These are phyloP conservation scores for Esox niger DNA, from an alignment of 2,113 vertebrate genomes.

Conservation along the genomic window DNA sequence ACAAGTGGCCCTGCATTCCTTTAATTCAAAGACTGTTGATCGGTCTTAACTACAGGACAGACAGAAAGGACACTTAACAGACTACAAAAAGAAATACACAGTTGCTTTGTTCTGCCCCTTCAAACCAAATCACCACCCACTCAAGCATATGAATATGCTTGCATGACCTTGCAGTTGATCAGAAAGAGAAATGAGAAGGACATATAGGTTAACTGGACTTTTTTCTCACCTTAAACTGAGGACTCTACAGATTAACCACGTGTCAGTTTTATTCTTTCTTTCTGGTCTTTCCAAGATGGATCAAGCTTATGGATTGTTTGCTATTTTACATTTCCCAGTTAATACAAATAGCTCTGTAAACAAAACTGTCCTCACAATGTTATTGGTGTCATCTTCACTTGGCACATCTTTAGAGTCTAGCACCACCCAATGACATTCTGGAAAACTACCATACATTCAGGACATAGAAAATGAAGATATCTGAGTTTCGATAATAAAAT, in stretches of 20 bases:
- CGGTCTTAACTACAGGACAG: slow-evolving; percentile 40
- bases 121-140: slow-evolving; percentile 30
- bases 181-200: slow-evolving; percentile 10
- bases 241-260: slow-evolving; percentile 23
- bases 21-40: slow-evolving; percentile 57
- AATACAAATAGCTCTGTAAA: background rate
- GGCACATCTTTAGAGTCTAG: slow-evolving; percentile 23
- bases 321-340: background rate
- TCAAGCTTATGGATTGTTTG: slow-evolving; percentile 2
- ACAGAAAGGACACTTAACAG: slow-evolving; percentile 48
- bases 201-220: slow-evolving; percentile 31
- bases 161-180: slow-evolving; percentile 34
- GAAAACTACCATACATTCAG: slow-evolving; percentile 22
- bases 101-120: slow-evolving; percentile 38
- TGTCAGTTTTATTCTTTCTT: slow-evolving; percentile 31
- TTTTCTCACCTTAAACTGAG: slow-evolving; percentile 7
- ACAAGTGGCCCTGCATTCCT: slow-evolving; percentile 64
- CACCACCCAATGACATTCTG: slow-evolving; percentile 30
- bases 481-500: background rate
- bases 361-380: slow-evolving; percentile 6
- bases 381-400: slow-evolving; percentile 1
- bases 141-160: background rate
- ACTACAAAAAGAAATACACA: slow-evolving; percentile 29
- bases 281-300: slow-evolving; percentile 13
- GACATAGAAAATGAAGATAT: background rate